Evolutionary conservation across 2,797 vertebrate species (phyloP).

Genomic region (Podargus strigoides): DNA sequence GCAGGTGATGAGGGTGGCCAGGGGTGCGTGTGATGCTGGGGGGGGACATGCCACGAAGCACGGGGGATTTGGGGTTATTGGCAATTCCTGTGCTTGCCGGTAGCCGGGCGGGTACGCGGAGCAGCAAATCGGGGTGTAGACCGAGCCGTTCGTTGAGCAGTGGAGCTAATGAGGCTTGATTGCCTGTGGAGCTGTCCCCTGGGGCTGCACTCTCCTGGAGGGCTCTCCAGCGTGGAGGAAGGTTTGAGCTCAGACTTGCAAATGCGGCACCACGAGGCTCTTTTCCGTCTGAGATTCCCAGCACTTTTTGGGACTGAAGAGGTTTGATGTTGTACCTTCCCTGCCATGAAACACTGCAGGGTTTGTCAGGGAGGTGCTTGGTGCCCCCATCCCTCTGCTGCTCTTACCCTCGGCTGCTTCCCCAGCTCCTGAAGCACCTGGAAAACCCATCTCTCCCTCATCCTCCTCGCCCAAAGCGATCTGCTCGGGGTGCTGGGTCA

Average conservation of each 20-base stretch:
- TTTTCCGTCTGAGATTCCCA: neutral
- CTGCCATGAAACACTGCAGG: accelerated
- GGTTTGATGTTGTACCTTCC: neutral
- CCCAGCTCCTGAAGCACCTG: neutral
- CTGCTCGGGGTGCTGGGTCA: accelerated
- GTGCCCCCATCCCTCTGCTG: neutral
- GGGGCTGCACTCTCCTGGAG: neutral
- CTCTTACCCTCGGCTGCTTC: accelerated
- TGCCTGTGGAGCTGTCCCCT: neutral
- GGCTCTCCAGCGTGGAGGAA: neutral
- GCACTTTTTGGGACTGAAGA: neutral
- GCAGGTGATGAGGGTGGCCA: neutral
- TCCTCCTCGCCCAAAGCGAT: neutral
- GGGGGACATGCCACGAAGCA: accelerated
- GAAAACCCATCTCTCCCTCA: neutral
- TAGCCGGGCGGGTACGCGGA: accelerated
- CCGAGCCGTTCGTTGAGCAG: neutral
- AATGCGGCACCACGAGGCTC: accelerated
- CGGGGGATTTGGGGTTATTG: neutral
- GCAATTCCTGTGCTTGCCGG: too few species aligned
- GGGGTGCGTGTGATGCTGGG: accelerated
- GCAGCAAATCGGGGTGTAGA: neutral
- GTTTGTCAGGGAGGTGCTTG: neutral
- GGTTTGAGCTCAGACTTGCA: neutral
- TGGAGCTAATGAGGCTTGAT: neutral